Evolutionary conservation across 2,888 invertebrate species (phyloP).

Genomic region (Rutpela maculata): DNA sequence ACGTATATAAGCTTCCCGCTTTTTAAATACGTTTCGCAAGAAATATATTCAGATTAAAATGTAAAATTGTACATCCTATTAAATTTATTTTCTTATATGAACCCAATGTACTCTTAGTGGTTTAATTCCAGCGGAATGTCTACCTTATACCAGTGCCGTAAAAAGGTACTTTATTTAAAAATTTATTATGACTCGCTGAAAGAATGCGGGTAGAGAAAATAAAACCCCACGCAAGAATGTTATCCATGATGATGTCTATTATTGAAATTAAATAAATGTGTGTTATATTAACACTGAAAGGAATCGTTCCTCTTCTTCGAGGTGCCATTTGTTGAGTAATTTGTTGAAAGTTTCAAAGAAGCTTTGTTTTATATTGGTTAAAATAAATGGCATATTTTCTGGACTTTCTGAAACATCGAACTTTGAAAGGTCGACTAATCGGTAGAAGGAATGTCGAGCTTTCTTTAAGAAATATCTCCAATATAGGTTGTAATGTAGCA

Average conservation of each 20-base stretch:
- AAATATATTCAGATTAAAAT: conserved; percentile 44
- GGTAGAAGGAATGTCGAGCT: too few relatives aligned
- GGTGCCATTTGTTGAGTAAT: too few relatives aligned
- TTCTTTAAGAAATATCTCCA: too few relatives aligned
- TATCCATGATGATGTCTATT: background rate
- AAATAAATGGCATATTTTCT: too few relatives aligned
- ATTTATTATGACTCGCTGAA: conserved; percentile 19
- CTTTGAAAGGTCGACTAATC: too few relatives aligned
- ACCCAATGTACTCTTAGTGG: conserved; percentile 14
- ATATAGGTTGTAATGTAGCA: too few relatives aligned
- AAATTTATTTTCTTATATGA: conserved; percentile 40
- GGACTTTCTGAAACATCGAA: too few relatives aligned
- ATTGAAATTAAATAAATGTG: background rate
- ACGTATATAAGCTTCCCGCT: conserved; percentile 39
- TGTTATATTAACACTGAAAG: background rate
- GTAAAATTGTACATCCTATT: conserved; percentile 43
- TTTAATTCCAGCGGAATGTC: conserved; percentile 31
- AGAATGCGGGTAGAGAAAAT: background rate
- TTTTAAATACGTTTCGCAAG: conserved; percentile 41
- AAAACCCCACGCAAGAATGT: background rate
- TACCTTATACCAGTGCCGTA: conserved; percentile 26
- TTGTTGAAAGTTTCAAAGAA: too few relatives aligned
- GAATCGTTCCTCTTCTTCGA: background rate
- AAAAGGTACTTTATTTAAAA: conserved; percentile 31
- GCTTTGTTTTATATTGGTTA: too few relatives aligned